Evolutionary conservation across 2,113 vertebrate genomes (phyloP), one percentile per base, ranked within the genome.

Genomic region (Hymenochirus boettgeri): DNA sequence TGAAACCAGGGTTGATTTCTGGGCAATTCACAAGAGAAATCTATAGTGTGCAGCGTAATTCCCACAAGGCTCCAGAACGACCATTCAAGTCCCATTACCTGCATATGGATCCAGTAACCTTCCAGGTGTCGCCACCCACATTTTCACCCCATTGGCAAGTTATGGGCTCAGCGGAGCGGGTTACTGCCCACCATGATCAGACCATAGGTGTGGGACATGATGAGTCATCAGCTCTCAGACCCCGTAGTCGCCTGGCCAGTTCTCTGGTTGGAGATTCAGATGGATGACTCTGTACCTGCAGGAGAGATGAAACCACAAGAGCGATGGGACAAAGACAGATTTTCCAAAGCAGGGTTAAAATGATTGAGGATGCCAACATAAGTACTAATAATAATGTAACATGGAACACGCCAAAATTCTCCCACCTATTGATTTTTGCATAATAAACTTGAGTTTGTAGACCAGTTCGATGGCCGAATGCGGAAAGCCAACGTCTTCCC

Each of bases 401-500:
- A 5, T 5, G 4, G 29, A 31, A 31, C 4, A 31, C 29, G 29
- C 29, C 9, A 35, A n/a, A n/a, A n/a, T n/a, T n/a, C n/a, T n/a
- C n/a, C n/a, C n/a, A n/a, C n/a, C n/a, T n/a, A n/a, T 80, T 96
- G 96, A 21, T 99, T 99, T 57, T 96, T 99, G 89, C 19, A 96
- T 95, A 96, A 99, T 99, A 75, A 99, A 99, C 78, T 88, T 97
- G 22, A 99, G 85, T 75, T 98, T 99, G 76, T 96, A 92, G 80
- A 99, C 93, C 70, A 99, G 92, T 58, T 99, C 96, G 18, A 99
- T 86, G 3, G 92, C 89, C 10, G 96, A 77, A 99, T 93, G 22
- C 99, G 93, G 74, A 99, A 99, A 0, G 96, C 96, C 42, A 99
- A 78, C 0, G 96, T 99, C 85, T 99, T 99, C n/a, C 96, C 96